phyloP scores from a whole-genome alignment of 2,113 vertebrate genomes.

The Gymnarchus niloticus region DNA sequence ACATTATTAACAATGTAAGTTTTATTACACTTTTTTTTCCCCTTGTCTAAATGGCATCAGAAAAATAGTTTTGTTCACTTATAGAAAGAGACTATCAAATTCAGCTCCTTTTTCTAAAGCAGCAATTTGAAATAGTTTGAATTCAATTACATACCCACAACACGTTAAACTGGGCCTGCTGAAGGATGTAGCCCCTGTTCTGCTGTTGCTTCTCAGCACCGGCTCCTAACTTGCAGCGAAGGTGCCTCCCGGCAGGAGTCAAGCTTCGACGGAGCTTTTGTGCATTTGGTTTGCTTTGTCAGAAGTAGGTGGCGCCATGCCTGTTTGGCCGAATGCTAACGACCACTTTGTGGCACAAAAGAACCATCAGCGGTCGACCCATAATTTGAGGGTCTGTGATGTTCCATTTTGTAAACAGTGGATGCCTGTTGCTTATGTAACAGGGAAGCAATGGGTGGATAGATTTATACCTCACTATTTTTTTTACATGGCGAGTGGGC shows the following conservation, averaged over 20 bases:
- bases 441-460: background rate
- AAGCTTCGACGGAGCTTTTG: background rate
- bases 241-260: background rate
- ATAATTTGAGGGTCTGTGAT: background rate
- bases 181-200: constrained; percentile 23
- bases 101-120: background rate
- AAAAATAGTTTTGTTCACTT: background rate
- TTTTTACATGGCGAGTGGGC: background rate
- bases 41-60: background rate
- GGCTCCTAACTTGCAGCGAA: constrained; percentile 42
- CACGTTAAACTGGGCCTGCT: constrained; percentile 14
- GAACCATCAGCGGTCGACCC: background rate
- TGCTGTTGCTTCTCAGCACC: constrained; percentile 53
- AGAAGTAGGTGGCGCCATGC: background rate
- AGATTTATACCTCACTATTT: background rate
- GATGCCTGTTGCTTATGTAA: constrained; percentile 2
- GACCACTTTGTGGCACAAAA: background rate
- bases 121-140: background rate
- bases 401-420: background rate
- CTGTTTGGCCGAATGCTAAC: background rate
- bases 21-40: constrained; percentile 16
- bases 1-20: background rate
- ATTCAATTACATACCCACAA: background rate
- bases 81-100: background rate
- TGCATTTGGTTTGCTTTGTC: background rate